A percentile compares a stretch with the other conserved stretches of the same genome.
These are phyloP conservation scores for Sipha maydis DNA, from an alignment of 2,888 invertebrate genomes.

Conservation along the genomic window DNA sequence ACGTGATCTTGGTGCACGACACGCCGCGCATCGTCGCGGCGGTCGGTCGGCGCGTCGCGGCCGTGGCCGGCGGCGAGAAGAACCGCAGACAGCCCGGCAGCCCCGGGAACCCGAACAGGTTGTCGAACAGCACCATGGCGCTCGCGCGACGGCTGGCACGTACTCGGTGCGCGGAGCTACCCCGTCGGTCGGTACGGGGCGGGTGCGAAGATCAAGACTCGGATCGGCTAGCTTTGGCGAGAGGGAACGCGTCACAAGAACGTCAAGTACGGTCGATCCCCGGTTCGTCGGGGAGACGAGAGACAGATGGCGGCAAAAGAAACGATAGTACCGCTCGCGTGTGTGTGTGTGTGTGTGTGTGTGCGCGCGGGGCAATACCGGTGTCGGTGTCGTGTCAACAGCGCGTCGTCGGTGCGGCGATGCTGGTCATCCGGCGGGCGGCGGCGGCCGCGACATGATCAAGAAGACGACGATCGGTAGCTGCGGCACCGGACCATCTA, in stretches of 20 bases:
- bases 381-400: no score
- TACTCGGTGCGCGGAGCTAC: no score
- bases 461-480: background rate
- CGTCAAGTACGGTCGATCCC: no score
- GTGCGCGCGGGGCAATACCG: no score
- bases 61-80: conserved; percentile 27
- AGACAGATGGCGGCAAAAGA: no score
- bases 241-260: no score
- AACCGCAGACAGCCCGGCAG: conserved; percentile 36
- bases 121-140: conserved; percentile 55
- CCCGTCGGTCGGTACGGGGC: no score
- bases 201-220: background rate
- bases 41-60: background rate
- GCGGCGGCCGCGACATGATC: conserved; percentile 33
- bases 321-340: no score
- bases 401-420: background rate
- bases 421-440: background rate
- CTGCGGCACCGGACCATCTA: background rate
- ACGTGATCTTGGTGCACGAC: conserved; percentile 68
- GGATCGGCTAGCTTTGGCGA: no score
- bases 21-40: conserved; percentile 60
- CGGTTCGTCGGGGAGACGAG: background rate
- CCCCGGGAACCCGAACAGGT: conserved; percentile 51
- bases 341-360: no score
- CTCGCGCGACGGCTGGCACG: no score